Evolutionary conservation across 2,797 vertebrate species (phyloP).

Genomic region (Ataeniobius toweri): DNA sequence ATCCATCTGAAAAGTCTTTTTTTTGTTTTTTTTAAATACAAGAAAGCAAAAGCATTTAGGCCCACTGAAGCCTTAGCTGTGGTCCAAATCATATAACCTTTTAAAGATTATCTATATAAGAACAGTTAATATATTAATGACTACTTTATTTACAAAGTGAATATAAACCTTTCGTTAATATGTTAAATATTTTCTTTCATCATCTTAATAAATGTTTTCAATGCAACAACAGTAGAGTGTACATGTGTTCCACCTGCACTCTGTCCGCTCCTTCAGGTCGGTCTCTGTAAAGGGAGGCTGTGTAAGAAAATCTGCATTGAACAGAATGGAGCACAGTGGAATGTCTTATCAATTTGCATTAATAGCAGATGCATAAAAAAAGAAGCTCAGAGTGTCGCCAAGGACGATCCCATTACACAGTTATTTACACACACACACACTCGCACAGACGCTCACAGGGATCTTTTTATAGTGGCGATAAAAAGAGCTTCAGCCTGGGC

Average conservation of each 20-base stretch:
- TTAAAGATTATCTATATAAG: constrained; percentile 78
- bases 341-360: constrained; percentile 80
- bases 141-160: constrained; percentile 86
- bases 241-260: constrained; percentile 22
- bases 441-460: constrained; percentile 47
- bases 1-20: constrained; percentile 50
- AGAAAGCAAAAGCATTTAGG: constrained; percentile 47
- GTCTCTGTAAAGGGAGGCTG: constrained; percentile 69
- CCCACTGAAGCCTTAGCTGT: constrained; percentile 58
- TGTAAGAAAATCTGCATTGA: constrained; percentile 67
- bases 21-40: constrained; percentile 44
- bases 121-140: constrained; percentile 86
- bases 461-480: constrained; percentile 68
- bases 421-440: constrained; percentile 31
- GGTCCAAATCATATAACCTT: constrained; percentile 77
- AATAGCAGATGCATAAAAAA: constrained; percentile 74
- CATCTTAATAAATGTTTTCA: constrained; percentile 75
- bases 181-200: constrained; percentile 83
- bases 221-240: constrained; percentile 70
- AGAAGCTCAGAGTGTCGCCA: constrained; percentile 61
- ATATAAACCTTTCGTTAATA: constrained; percentile 87
- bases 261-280: constrained; percentile 44
- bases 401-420: constrained; percentile 61
- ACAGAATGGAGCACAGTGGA: constrained; percentile 80
- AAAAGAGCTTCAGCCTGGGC: constrained; percentile 70